These are phyloP conservation scores for Syritta pipiens DNA, from an alignment of 2,888 invertebrate species.

Conservation along the genomic window DNA sequence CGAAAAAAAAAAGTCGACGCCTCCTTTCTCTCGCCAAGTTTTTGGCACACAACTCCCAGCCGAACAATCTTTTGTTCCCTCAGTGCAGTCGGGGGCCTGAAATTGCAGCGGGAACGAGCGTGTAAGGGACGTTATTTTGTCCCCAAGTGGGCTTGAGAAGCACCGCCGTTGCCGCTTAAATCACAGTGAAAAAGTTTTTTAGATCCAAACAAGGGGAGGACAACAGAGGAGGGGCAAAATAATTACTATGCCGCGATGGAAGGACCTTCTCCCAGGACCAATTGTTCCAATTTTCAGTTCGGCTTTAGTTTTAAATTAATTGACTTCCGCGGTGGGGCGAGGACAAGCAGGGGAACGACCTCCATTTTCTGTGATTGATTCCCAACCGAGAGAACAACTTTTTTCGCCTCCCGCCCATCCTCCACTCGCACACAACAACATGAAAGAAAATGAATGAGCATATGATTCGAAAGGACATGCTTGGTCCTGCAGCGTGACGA, in stretches of 20 bases:
- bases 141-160: constrained; percentile 12
- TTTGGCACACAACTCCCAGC: constrained; percentile 34
- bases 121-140: constrained; percentile 23
- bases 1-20: neutral
- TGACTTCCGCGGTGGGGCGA: constrained; percentile 27
- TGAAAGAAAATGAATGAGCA: constrained; percentile 43
- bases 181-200: constrained; percentile 34
- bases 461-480: constrained; percentile 55
- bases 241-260: constrained; percentile 11
- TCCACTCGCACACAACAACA: constrained; percentile 21
- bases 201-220: too few relatives aligned
- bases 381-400: constrained; percentile 28
- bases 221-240: too few relatives aligned
- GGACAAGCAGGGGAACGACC: neutral
- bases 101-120: constrained; percentile 25
- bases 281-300: constrained; percentile 40
- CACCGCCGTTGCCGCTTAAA: constrained; percentile 5
- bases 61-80: constrained; percentile 38
- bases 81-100: constrained; percentile 8
- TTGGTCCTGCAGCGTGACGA: constrained; percentile 13
- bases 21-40: constrained; percentile 19
- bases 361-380: constrained; percentile 46
- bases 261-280: constrained; percentile 11
- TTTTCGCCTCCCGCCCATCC: neutral
- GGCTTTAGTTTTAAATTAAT: constrained; percentile 63